A percentile compares a stretch with the other conserved stretches of the same genome.
phyloP scores from a whole-genome alignment of 1,140 invertebrate species.

The Bombus confusus region DNA sequence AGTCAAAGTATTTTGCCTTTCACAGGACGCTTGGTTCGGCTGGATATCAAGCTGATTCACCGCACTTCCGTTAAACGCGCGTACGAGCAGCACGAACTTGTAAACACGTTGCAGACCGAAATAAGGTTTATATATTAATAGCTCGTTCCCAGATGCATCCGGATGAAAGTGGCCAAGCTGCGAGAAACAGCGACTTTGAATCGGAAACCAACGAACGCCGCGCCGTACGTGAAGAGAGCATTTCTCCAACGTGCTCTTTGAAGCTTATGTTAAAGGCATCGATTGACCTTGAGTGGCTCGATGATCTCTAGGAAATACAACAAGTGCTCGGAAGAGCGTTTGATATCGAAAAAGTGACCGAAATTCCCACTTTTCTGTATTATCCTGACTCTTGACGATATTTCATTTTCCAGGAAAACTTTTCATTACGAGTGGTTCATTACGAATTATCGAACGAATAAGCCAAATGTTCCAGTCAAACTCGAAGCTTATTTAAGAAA shows the following conservation, averaged over 20 bases:
- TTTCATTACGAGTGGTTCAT: neutral
- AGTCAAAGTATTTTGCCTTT: neutral
- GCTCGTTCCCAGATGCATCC: constrained; percentile 60
- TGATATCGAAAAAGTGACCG: neutral
- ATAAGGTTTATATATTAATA: constrained; percentile 66
- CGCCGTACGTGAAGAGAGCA: neutral
- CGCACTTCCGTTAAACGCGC: constrained; percentile 51
- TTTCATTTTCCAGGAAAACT: neutral
- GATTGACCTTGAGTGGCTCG: constrained; percentile 20
- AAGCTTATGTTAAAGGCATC: neutral
- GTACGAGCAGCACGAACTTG: constrained; percentile 43
- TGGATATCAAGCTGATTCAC: constrained; percentile 33
- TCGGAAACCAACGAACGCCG: neutral
- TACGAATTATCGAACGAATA: neutral
- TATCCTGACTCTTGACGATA: neutral
- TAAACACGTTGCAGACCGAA: constrained; percentile 63
- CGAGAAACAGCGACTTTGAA: neutral
- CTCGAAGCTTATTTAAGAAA: too few relatives aligned
- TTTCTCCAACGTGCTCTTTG: constrained; percentile 1
- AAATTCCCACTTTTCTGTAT: neutral
- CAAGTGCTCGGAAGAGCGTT: neutral
- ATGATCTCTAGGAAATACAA: constrained; percentile 19
- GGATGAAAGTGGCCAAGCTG: constrained; percentile 38
- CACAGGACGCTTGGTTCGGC: neutral
- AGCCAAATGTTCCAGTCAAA: too few relatives aligned